phyloP scores from a whole-genome alignment of 1,140 invertebrate species.

The Rhynchophorus ferrugineus region DNA sequence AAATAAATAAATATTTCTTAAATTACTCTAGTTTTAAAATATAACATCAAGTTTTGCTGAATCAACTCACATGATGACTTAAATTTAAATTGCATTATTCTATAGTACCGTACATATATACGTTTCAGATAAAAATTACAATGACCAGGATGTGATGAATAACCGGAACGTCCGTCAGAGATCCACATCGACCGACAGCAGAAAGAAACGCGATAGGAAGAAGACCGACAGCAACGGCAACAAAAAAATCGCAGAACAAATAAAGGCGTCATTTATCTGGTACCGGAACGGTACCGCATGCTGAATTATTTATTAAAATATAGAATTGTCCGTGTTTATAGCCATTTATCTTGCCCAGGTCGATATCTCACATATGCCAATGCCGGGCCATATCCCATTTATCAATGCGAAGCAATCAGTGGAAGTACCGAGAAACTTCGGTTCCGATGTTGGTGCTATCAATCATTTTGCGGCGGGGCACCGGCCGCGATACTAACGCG shows the following conservation, averaged over 20 bases:
- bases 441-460: conserved; percentile 1
- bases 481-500: neutral
- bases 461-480: neutral
- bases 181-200: no score
- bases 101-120: no score
- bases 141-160: no score
- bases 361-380: neutral
- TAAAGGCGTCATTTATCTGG: neutral
- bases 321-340: conserved; percentile 1
- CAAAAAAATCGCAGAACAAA: neutral
- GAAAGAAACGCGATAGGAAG: no score
- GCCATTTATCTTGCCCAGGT: neutral
- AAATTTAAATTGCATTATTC: no score
- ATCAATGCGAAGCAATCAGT: neutral
- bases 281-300: neutral
- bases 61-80: no score
- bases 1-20: no score
- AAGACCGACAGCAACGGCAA: no score
- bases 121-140: no score
- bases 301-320: conserved; percentile 7
- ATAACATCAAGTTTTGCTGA: no score
- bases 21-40: no score
- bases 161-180: no score
- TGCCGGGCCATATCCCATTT: neutral
- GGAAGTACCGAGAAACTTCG: neutral